Evolutionary conservation across 2,797 vertebrate species (phyloP), one percentile per base, ranked within the genome.

Genomic region (Distichodus sexfasciatus): DNA sequence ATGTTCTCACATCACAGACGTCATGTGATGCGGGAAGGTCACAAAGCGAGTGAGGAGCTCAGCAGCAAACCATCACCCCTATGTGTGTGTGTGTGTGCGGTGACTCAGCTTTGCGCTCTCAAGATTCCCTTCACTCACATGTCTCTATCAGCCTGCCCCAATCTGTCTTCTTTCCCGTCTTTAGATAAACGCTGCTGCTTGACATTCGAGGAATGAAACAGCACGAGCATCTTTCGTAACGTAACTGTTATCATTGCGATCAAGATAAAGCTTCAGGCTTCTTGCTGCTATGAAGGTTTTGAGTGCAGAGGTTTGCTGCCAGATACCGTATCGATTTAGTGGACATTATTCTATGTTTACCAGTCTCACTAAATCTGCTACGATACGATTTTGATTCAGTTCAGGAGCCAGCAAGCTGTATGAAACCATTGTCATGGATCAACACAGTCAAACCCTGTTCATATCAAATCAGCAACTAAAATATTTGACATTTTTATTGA

Each of bases 141-240:
- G 36, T 14, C 17, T 29, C 4, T 8, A 14, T 44, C 31, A 7
- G 1, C 19, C 43, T 21, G n/a, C n/a, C n/a, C n/a, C n/a, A n/a
- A n/a, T n/a, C 28, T 41, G 17, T 38, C 2, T 26, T 35, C 7
- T 6, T 15, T 26, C 3, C 3, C 24, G 23, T 24, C n/a, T n/a
- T n/a, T n/a, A n/a, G 53, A n/a, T 24, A 63, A 23, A 33, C 24
- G 12, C 48, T 46, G 58, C 26, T 35, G n/a, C 46, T 63, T 63
- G 19, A 26, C 40, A 9, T 47, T 46, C 14, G 15, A 29, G 14
- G 6, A 26, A 47, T 2, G 29, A 28, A 43, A 70, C 26, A 14
- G 6, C 44, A 23, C 33, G 9, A 6, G 28, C 10, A 14, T 10
- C 43, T 35, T 19, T 17, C 4, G 4, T 19, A 15, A 1, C 41